phyloP scores from a whole-genome alignment of 2,797 vertebrate genomes.

The Microcaecilia unicolor region DNA sequence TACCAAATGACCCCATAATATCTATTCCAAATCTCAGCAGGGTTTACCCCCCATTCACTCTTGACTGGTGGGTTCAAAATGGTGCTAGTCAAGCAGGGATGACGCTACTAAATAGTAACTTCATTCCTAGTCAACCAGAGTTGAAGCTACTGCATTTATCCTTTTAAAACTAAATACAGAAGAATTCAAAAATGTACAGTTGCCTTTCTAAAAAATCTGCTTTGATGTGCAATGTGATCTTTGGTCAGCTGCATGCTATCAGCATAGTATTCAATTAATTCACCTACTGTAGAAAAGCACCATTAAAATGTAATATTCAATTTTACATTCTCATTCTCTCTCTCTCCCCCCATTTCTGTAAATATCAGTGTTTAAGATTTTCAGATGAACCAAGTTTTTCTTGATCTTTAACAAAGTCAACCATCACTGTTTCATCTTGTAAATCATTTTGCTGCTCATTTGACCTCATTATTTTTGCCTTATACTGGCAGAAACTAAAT shows the following conservation, averaged over 20 bases:
- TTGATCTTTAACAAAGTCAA: not conserved
- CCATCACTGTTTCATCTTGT: not conserved
- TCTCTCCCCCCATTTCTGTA: not conserved
- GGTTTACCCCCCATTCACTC: too few species aligned
- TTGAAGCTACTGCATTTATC: too few species aligned
- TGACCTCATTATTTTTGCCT: not conserved
- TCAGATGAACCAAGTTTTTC: not conserved
- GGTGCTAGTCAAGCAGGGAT: too few species aligned
- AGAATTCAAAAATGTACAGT: not conserved
- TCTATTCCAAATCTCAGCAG: too few species aligned
- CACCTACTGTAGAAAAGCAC: not conserved
- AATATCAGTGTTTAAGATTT: not conserved
- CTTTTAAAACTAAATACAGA: too few species aligned
- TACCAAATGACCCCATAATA: too few species aligned
- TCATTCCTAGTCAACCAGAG: too few species aligned
- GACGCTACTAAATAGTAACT: too few species aligned
- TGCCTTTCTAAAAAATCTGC: not conserved
- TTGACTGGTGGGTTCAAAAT: too few species aligned
- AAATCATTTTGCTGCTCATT: slow-evolving; percentile 1
- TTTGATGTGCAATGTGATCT: not conserved
- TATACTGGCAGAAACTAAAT: not conserved
- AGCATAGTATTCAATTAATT: not conserved
- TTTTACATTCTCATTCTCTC: not conserved
- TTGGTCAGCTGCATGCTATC: not conserved
- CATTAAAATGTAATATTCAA: not conserved